A percentile compares a stretch with the other conserved stretches of the same genome.
phyloP scores from a whole-genome alignment of 1,140 invertebrate species.

The Sarcophaga bullata region DNA sequence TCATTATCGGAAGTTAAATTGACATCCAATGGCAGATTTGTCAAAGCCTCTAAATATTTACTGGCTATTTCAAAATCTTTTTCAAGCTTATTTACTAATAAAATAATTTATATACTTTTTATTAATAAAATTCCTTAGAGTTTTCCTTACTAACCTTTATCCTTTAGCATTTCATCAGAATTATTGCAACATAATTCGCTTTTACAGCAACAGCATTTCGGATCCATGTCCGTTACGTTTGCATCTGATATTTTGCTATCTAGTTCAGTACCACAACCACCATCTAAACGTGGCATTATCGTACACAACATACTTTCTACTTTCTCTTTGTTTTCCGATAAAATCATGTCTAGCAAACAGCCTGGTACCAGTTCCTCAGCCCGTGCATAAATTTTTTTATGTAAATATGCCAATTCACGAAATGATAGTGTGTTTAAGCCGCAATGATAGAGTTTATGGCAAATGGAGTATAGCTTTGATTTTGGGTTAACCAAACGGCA shows the following conservation, averaged over 20 bases:
- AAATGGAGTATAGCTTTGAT: slow-evolving; percentile 56
- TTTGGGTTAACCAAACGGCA: slow-evolving; percentile 56
- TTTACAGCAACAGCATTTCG: slow-evolving; percentile 53
- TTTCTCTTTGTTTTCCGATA: slow-evolving; percentile 47
- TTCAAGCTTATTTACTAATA: slow-evolving; percentile 50
- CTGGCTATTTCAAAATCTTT: slow-evolving; percentile 52
- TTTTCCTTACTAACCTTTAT: slow-evolving; percentile 45
- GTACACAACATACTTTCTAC: slow-evolving; percentile 10
- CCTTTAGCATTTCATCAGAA: slow-evolving; percentile 48
- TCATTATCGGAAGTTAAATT: neutral
- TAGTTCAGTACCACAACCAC: neutral
- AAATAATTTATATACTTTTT: neutral
- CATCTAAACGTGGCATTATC: neutral
- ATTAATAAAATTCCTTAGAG: neutral
- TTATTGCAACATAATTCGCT: slow-evolving; percentile 50
- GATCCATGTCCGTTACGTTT: neutral
- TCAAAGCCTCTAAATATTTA: slow-evolving; percentile 48
- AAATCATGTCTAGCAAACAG: slow-evolving; percentile 54
- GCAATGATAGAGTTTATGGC: slow-evolving; percentile 54
- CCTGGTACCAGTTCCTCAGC: slow-evolving; percentile 55
- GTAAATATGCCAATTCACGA: slow-evolving; percentile 54
- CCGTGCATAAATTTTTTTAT: slow-evolving; percentile 54
- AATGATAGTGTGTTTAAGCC: slow-evolving; percentile 53
- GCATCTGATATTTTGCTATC: neutral
- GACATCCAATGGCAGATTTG: slow-evolving; percentile 5